Evolutionary conservation across 1,140 invertebrate species (phyloP).

Genomic region (Calephelis nemesis): DNA sequence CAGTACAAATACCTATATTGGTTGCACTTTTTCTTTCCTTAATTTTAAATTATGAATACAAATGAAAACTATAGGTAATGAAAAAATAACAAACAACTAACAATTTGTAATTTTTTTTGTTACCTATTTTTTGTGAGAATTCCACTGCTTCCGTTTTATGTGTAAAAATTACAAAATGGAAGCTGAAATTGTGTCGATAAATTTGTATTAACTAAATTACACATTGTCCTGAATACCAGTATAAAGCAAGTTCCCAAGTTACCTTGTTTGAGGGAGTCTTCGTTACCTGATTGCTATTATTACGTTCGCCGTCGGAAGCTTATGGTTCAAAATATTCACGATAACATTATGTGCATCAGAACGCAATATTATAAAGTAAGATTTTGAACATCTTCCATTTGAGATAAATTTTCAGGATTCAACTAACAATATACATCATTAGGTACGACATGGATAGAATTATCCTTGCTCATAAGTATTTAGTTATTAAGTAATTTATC

Average conservation of each 20-base stretch:
- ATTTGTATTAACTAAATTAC: constrained; percentile 7
- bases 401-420: neutral
- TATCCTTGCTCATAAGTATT: no score
- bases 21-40: no score
- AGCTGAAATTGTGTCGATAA: constrained; percentile 8
- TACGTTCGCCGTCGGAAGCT: constrained; percentile 27
- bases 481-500: no score
- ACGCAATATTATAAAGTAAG: constrained; percentile 4
- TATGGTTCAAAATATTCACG: constrained; percentile 22
- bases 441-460: neutral
- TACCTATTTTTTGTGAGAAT: neutral
- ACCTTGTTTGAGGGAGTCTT: constrained; percentile 33
- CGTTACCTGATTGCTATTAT: constrained; percentile 43
- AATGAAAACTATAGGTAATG: no score
- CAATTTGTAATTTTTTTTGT: no score
- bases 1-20: no score
- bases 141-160: neutral
- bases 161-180: neutral
- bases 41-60: no score
- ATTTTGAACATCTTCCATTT: neutral
- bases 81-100: no score
- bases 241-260: constrained; percentile 29
- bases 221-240: constrained; percentile 23
- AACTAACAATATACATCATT: neutral
- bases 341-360: constrained; percentile 25